Conservation (phyloP, 2,888 invertebrate genomes). For the Agrochola circellaris region DNA sequence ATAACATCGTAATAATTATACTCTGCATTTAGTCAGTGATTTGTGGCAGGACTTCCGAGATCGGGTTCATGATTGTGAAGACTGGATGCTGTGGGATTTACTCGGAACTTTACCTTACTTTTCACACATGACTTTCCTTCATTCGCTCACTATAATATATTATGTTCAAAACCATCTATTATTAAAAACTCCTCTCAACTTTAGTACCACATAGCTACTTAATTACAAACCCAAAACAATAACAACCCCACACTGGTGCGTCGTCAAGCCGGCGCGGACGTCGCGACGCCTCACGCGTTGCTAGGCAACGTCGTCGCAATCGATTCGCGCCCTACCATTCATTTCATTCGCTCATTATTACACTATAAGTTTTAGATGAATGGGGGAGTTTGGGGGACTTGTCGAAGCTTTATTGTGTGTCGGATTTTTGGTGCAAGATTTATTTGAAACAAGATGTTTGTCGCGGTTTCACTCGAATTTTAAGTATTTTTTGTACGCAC, state of each 20-base stretch:
- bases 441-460: conserved; percentile 8
- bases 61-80: no score
- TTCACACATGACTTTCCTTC: not conserved
- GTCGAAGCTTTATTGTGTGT: conserved; percentile 12
- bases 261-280: conserved; percentile 54
- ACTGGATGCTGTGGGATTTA: not conserved
- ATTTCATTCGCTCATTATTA: conserved; percentile 71
- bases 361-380: conserved; percentile 41
- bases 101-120: not conserved
- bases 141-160: not conserved
- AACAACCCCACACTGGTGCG: conserved; percentile 3
- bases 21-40: not conserved
- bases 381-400: conserved; percentile 6
- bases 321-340: conserved; percentile 76
- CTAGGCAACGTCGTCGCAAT: conserved; percentile 80
- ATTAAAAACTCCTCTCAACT: not conserved
- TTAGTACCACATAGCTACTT: not conserved
- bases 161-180: not conserved
- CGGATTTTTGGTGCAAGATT: conserved; percentile 11
- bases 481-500: not conserved
- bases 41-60: not conserved
- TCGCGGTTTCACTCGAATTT: not conserved
- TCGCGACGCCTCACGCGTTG: conserved; percentile 78
- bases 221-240: conserved; percentile 29
- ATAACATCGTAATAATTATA: not conserved